A percentile compares a stretch with the other conserved stretches of the same genome.
phyloP scores from a whole-genome alignment of 2,797 vertebrate species.

The Gymnoscopelus microlampas region DNA sequence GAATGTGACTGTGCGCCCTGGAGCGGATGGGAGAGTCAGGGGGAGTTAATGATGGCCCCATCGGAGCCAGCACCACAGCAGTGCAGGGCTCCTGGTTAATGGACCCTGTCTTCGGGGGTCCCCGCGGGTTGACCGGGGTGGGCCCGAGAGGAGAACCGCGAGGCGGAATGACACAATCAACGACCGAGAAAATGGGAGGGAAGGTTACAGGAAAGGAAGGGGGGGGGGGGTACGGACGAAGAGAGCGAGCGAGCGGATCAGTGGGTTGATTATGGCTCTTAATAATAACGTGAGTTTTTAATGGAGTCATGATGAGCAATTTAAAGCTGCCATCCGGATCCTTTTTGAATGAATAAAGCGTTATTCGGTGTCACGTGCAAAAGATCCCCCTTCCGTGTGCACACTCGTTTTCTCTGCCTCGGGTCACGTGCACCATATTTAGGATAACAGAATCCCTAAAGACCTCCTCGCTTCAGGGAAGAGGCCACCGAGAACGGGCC shows the following conservation, averaged over 20 bases:
- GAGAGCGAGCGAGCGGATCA: background rate
- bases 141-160: background rate
- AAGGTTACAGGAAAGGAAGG: background rate
- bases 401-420: too few relatives aligned
- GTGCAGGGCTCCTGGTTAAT: background rate
- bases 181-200: conserved; percentile 17
- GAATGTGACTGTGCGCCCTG: background rate
- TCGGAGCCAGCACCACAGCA: background rate
- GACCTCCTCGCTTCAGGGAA: too few relatives aligned
- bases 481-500: too few relatives aligned
- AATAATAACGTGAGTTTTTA: too few relatives aligned
- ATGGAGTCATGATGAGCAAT: too few relatives aligned
- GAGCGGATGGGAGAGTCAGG: background rate
- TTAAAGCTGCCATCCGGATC: too few relatives aligned
- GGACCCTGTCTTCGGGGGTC: conserved; percentile 3
- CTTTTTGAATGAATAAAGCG: too few relatives aligned
- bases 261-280: conserved; percentile 23
- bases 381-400: too few relatives aligned
- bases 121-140: background rate
- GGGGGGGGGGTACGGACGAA: background rate
- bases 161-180: conserved; percentile 7
- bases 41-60: conserved; percentile 8
- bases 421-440: too few relatives aligned
- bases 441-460: too few relatives aligned
- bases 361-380: too few relatives aligned